phyloP scores from a whole-genome alignment of 2,888 invertebrate species.

The Andricus quercusramuli region DNA sequence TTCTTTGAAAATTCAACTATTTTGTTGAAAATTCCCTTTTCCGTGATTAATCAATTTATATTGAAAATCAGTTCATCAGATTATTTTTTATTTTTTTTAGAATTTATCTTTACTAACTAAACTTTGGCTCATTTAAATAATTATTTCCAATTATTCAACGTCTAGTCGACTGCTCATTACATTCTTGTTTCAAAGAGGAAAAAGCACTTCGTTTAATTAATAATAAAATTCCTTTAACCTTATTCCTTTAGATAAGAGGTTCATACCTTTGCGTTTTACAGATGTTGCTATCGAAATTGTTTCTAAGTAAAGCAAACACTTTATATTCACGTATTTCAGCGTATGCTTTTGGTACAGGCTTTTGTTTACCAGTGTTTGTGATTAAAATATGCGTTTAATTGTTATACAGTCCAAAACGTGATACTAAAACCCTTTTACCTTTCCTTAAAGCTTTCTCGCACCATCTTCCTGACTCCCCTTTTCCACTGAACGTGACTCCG shows the following conservation, averaged over 20 bases:
- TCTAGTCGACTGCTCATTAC: no score
- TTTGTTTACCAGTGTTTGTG: background rate
- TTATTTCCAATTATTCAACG: no score
- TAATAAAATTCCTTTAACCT: background rate
- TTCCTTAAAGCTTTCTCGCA: background rate
- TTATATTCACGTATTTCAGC: background rate
- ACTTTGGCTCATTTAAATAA: no score
- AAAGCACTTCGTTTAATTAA: background rate
- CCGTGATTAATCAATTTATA: no score
- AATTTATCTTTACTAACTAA: no score
- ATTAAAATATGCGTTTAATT: background rate
- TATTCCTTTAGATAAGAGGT: background rate
- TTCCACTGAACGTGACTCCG: conserved; percentile 42
- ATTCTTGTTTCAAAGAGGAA: background rate
- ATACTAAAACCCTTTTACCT: background rate
- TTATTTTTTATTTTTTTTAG: no score
- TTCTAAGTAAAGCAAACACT: background rate
- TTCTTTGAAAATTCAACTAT: no score
- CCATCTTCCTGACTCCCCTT: background rate
- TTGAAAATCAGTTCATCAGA: no score
- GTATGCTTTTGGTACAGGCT: background rate
- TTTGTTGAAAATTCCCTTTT: no score
- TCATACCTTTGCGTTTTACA: background rate
- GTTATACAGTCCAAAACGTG: background rate
- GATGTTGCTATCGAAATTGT: background rate